phyloP scores from a whole-genome alignment of 2,113 vertebrate genomes.

The Mungos mungo region DNA sequence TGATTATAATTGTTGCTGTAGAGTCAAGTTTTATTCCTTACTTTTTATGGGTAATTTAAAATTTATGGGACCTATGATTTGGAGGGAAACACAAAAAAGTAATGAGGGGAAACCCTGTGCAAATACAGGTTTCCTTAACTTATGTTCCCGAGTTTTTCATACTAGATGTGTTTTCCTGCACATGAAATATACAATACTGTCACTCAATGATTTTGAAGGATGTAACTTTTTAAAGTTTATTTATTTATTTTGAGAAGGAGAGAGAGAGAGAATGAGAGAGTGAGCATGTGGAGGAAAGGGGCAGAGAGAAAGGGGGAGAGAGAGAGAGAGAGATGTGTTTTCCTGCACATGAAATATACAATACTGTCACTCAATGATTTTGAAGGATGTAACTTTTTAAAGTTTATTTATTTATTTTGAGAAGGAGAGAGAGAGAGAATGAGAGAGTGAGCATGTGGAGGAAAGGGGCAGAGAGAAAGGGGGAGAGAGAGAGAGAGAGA shows the following conservation, averaged over 20 bases:
- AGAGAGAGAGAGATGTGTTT: not conserved
- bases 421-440: too few relatives aligned
- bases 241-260: too few relatives aligned
- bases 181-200: not conserved
- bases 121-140: not conserved
- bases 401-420: too few relatives aligned
- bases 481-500: too few relatives aligned
- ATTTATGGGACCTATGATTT: not conserved
- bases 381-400: not conserved
- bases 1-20: not conserved
- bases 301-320: too few relatives aligned
- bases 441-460: too few relatives aligned
- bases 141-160: not conserved
- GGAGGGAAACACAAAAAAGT: not conserved
- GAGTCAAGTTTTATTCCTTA: not conserved
- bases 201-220: not conserved
- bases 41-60: not conserved
- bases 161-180: not conserved
- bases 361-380: not conserved
- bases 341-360: not conserved
- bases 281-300: too few relatives aligned
- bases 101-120: not conserved
- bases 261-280: too few relatives aligned
- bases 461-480: too few relatives aligned
- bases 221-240: not conserved